These are phyloP conservation scores for Parauchenoglanis punctatus DNA, from an alignment of 2,797 vertebrate species.

Conservation along the genomic window DNA sequence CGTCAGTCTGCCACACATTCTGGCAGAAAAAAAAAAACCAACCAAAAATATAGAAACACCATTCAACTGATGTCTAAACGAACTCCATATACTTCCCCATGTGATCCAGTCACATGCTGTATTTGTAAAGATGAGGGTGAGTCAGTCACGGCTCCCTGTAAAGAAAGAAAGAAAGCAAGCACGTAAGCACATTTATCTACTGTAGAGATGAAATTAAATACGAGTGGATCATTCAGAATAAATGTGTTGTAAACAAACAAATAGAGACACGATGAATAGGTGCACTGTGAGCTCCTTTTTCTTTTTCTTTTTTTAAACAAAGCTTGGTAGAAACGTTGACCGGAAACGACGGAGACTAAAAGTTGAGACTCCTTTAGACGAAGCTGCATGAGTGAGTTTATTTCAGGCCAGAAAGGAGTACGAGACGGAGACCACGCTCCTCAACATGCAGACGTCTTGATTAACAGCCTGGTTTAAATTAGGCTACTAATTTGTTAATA, in stretches of 20 bases:
- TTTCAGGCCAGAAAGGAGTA: neutral
- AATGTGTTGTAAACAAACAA: neutral
- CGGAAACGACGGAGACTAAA: neutral
- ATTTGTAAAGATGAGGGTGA: conserved; percentile 80
- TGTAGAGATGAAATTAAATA: neutral
- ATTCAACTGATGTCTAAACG: conserved; percentile 97
- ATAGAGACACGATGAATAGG: neutral
- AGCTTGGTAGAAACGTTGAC: neutral
- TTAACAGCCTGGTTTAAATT: neutral
- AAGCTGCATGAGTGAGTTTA: neutral
- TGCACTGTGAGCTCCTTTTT: neutral
- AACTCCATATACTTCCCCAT: conserved; percentile 84
- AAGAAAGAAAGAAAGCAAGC: neutral
- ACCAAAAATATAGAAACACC: conserved; percentile 92
- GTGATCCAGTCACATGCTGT: conserved; percentile 96
- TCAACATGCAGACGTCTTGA: neutral
- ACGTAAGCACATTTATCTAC: neutral
- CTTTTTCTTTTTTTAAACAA: neutral
- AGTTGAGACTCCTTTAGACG: neutral
- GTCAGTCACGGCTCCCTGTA: conserved; percentile 53
- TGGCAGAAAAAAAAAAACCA: conserved; percentile 69
- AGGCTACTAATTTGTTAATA: neutral
- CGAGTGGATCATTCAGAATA: neutral
- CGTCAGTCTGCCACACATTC: conserved; percentile 59
- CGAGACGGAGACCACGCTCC: neutral